Percentiles rank a stretch among this genome's conserved stretches.
These are phyloP conservation scores for Thalassaphorura encarpata DNA, from an alignment of 1,140 invertebrate species.

Conservation along the genomic window DNA sequence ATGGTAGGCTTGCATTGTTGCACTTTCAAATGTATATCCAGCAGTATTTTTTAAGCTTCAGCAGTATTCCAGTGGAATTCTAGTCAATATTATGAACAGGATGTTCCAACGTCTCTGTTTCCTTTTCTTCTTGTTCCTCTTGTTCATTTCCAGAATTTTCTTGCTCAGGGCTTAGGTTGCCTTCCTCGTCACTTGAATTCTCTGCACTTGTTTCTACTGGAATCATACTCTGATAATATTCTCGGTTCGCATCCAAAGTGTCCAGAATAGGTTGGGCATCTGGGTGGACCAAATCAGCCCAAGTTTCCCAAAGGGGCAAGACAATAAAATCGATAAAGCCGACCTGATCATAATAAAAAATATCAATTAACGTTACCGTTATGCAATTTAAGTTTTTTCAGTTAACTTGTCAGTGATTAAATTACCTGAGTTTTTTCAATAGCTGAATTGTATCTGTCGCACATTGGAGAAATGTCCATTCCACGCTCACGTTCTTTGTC, in stretches of 20 bases:
- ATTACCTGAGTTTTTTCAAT: slow-evolving; percentile 90
- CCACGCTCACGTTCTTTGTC: slow-evolving; percentile 83
- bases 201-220: too few species aligned
- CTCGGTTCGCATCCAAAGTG: slow-evolving; percentile 93
- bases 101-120: too few species aligned
- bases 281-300: slow-evolving; percentile 97
- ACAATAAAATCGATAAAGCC: slow-evolving; percentile 99
- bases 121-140: too few species aligned
- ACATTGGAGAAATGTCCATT: slow-evolving; percentile 96
- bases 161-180: too few species aligned
- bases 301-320: slow-evolving; percentile 98
- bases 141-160: too few species aligned
- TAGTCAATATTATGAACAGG: too few species aligned
- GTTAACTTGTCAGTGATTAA: background rate
- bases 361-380: slow-evolving; percentile 6
- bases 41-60: too few species aligned
- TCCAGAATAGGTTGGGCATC: slow-evolving; percentile 97
- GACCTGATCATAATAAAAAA: slow-evolving; percentile 52
- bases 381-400: background rate
- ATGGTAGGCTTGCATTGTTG: too few species aligned
- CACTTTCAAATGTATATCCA: too few species aligned
- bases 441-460: slow-evolving; percentile 86
- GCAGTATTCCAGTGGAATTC: too few species aligned
- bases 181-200: too few species aligned
- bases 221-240: too few species aligned